Evolutionary conservation across 2,797 vertebrate species (phyloP).

Genomic region (Stomatorhinus walkeri): DNA sequence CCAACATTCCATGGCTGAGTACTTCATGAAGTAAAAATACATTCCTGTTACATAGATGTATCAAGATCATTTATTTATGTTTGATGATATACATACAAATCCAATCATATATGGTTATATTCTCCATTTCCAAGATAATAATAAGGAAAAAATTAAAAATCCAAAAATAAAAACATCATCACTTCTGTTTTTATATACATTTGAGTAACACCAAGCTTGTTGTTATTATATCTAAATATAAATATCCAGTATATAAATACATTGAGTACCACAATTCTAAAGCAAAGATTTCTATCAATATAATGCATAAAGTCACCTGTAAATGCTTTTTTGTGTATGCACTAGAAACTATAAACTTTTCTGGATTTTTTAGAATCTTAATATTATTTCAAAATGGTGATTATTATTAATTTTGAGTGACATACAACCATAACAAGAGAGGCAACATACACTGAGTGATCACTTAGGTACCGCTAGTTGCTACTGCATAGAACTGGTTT

Average conservation of each 20-base stretch:
- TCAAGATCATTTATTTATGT: not conserved
- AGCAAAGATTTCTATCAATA: not conserved
- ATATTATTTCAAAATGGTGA: not conserved
- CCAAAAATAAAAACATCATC: not conserved
- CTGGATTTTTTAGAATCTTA: not conserved
- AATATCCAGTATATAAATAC: not conserved
- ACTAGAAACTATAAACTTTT: not conserved
- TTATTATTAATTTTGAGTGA: not conserved
- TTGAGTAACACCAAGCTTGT: not conserved
- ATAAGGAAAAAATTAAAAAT: not conserved
- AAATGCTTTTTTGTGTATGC: not conserved
- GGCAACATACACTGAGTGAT: not conserved
- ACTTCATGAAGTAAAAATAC: not conserved
- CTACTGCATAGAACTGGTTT: not conserved
- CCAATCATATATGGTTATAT: not conserved
- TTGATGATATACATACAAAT: not conserved
- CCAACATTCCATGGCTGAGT: not conserved
- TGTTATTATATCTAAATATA: not conserved
- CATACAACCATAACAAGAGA: not conserved
- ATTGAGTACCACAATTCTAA: not conserved
- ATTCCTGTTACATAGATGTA: not conserved
- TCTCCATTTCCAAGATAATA: not conserved
- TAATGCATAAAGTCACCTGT: not conserved
- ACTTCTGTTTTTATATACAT: not conserved
- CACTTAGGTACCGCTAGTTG: not conserved